Base-by-base conservation (phyloP, 30 jellyfish, hydroid and myxozoan genomes). In the Hydractinia symbiolongicarpus region DNA sequence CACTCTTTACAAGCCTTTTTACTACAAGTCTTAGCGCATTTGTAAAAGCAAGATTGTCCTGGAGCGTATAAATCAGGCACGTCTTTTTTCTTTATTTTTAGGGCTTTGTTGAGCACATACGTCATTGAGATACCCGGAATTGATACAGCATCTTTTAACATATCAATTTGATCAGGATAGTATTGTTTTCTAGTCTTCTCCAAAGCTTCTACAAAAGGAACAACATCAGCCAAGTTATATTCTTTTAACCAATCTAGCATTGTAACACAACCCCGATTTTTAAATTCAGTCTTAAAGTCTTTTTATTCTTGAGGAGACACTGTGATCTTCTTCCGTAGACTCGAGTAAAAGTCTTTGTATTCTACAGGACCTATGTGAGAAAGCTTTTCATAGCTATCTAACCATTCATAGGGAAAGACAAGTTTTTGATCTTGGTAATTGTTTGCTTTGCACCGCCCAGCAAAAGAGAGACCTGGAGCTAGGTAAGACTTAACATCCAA, bases 341-440 rank as follows among this genome's bases (percentile, higher is more conserved):
- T 73, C 75, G 82, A 73, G 54, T 73, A 73, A 73, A 73, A 73
- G 82, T 73, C 73, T 73, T 73, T 4, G 4, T 73, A 73, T 54
- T 1, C 75, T 4, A 73, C 82, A 4, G 82, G 51, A 67, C 20
- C 78, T 67, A 67, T 67, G 51, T 67, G 51, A 67, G 85, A 9
- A 54, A 60, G 73, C 52, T 77, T 73, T 3, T 77, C 53, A 4
- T 77, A 56, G 53, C 53, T 16, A 56, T 77, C 85, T 4, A 77
- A 56, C 85, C 85, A 77, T 56, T 77, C 85, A 40, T 77, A 77
- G 1, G 85, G 85, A 77, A 77, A 77, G 53, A 77, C 85, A 0
- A 77, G 83, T 56, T 77, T 77, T 77, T 77, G 44, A 0, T 9
- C 85, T 2, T 9, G 4, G 53, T 85, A 77, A 67, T 15, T 21